A percentile compares a stretch with the other conserved stretches of the same genome.
These are phyloP conservation scores for Latrodectus elegans DNA, from an alignment of 2,888 invertebrate species.

Conservation along the genomic window DNA sequence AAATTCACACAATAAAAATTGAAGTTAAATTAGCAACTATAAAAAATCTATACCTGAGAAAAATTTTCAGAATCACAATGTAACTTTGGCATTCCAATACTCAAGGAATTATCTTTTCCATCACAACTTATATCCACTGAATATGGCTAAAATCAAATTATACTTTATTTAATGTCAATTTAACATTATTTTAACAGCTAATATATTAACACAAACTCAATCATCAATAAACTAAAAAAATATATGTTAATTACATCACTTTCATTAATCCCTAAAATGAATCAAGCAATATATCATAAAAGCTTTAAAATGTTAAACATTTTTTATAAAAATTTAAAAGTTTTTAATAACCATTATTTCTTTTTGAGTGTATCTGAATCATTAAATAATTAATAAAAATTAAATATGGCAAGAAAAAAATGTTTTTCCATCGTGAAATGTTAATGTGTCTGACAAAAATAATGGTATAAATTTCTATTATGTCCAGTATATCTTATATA, in stretches of 20 bases:
- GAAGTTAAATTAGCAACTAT: neutral
- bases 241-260: neutral
- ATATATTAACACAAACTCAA: neutral
- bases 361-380: no score
- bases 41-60: slow-evolving; percentile 28
- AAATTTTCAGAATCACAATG: slow-evolving; percentile 24
- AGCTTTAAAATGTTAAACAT: neutral
- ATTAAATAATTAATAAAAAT: no score
- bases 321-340: neutral
- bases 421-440: no score
- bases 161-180: neutral
- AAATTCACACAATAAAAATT: neutral
- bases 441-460: no score
- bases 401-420: no score
- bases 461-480: no score
- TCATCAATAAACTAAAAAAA: slow-evolving; percentile 3
- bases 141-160: slow-evolving; percentile 40
- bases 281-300: neutral
- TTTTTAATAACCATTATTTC: no score
- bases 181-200: neutral
- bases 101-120: slow-evolving; percentile 18
- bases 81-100: slow-evolving; percentile 19
- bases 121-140: slow-evolving; percentile 47
- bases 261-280: neutral
- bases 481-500: no score